These are phyloP conservation scores for Hiodon alosoides DNA, from an alignment of 2,113 vertebrate genomes.

Conservation along the genomic window DNA sequence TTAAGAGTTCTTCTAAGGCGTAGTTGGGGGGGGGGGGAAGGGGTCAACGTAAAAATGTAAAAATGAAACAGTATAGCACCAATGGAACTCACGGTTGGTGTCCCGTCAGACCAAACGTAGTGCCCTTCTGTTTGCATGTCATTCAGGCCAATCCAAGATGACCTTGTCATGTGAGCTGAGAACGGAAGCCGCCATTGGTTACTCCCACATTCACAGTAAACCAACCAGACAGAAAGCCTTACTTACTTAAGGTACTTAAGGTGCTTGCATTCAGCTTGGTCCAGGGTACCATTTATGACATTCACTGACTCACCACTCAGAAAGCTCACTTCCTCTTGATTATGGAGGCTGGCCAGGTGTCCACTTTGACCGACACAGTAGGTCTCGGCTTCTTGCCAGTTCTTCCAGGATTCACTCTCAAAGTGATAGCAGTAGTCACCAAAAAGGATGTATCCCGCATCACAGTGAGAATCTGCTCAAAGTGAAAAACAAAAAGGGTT, in stretches of 20 bases:
- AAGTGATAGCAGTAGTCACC: constrained; percentile 62
- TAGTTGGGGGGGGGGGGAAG: too few species aligned
- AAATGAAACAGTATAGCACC: not conserved
- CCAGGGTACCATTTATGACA: not conserved
- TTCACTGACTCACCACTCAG: constrained; percentile 47
- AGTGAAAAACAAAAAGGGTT: not conserved
- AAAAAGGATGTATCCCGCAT: constrained; percentile 57
- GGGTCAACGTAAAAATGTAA: not conserved
- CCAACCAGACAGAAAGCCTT: too few species aligned
- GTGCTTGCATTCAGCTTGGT: not conserved
- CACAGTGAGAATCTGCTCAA: constrained; percentile 58
- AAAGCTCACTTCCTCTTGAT: constrained; percentile 55
- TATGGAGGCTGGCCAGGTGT: constrained; percentile 60
- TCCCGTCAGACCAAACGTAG: constrained; percentile 54
- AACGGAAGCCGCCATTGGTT: not conserved
- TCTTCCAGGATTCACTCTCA: constrained; percentile 47
- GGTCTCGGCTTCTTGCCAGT: constrained; percentile 57
- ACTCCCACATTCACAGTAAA: not conserved
- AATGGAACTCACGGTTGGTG: constrained; percentile 44
- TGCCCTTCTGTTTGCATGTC: constrained; percentile 48
- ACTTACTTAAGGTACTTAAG: not conserved
- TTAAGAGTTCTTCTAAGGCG: too few species aligned
- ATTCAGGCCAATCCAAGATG: constrained; percentile 61
- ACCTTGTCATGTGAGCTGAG: constrained; percentile 59
- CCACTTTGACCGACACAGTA: constrained; percentile 46